Base-by-base conservation (phyloP, 2,888 invertebrate genomes). In the Aricia artaxerxes region DNA sequence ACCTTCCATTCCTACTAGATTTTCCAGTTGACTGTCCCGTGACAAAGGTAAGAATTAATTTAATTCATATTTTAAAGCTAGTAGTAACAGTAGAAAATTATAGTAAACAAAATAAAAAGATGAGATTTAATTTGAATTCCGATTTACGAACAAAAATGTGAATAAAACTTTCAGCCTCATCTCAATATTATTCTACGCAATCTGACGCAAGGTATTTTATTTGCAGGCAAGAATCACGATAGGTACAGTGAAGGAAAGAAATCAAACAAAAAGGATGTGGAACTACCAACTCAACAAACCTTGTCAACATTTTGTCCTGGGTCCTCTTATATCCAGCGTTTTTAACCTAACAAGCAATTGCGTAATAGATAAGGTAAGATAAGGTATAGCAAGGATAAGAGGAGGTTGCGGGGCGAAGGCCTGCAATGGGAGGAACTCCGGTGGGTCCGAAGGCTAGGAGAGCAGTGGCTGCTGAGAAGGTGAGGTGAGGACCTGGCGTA, bases 281-380 rank as follows among this genome's bases (percentile, higher is more conserved):
- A 91, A 91, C 83, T 90, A 93, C 82, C 84, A 87, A 40, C 72
- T 91, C 78, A 89, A 88, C 78, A 89, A 88, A 72, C 93, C 93
- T 0, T 93, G 93, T 82, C 90, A 92, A 83, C 93, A 93, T 84
- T 94, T 93, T 82, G 91, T 92, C 73, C 81, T 92, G 82, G 92
- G 93, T 0, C 91, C 92, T 16, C 81, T 92, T 82, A 82, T 93
- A 9, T 82, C 83, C 16, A 88, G 87, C 4, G 83, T 89, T 5
- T 91, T 92, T 81, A 91, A 92, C 83, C 81, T 92, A 60, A 88
- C 88, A 16, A 88, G 84, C 77, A 86, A 83, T 82, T 94, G 93
- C 83, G 89, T 88, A 84, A 85, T 93, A 79, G 85, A 84, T 81
- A 91, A 91, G 90, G 93, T 93, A 86, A 9, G 9, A 2, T 6